These are phyloP conservation scores for Drosophila ogumai DNA, from an alignment of 1,140 invertebrate genomes.

Conservation along the genomic window DNA sequence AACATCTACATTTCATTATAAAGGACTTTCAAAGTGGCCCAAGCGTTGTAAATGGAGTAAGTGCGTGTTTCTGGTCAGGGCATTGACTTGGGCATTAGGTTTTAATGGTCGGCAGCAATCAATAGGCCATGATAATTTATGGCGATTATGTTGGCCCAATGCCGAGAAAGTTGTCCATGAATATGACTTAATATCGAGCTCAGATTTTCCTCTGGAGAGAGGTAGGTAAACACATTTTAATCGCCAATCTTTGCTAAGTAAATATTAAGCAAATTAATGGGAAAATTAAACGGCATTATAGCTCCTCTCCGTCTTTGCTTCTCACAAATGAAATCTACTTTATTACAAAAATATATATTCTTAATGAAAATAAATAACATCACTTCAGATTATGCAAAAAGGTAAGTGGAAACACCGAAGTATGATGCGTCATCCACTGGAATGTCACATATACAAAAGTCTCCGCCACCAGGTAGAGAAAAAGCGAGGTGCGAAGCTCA, in stretches of 20 bases:
- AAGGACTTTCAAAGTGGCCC: slow-evolving; percentile 76
- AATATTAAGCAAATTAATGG: neutral
- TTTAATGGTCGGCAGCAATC: slow-evolving; percentile 45
- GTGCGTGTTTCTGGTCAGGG: slow-evolving; percentile 44
- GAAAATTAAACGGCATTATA: neutral
- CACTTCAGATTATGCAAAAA: neutral
- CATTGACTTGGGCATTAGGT: slow-evolving; percentile 22
- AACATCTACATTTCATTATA: slow-evolving; percentile 80
- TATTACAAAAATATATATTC: neutral
- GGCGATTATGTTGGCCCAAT: slow-evolving; percentile 28
- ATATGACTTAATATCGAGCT: slow-evolving; percentile 44
- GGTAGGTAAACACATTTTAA: slow-evolving; percentile 11
- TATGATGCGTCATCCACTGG: slow-evolving; percentile 1
- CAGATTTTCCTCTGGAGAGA: neutral
- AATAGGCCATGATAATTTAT: slow-evolving; percentile 57
- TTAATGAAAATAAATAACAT: neutral
- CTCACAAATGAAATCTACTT: no score
- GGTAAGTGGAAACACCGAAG: slow-evolving; percentile 31
- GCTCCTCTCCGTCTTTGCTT: no score
- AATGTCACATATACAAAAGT: neutral
- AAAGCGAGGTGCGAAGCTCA: slow-evolving; percentile 54
- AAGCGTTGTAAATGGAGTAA: slow-evolving; percentile 59
- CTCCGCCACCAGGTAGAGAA: slow-evolving; percentile 18
- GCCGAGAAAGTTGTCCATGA: slow-evolving; percentile 34
- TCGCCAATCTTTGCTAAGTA: slow-evolving; percentile 8